Conservation (phyloP, 2,888 invertebrate species). For the Imbricaverruca yamaguchii region DNA sequence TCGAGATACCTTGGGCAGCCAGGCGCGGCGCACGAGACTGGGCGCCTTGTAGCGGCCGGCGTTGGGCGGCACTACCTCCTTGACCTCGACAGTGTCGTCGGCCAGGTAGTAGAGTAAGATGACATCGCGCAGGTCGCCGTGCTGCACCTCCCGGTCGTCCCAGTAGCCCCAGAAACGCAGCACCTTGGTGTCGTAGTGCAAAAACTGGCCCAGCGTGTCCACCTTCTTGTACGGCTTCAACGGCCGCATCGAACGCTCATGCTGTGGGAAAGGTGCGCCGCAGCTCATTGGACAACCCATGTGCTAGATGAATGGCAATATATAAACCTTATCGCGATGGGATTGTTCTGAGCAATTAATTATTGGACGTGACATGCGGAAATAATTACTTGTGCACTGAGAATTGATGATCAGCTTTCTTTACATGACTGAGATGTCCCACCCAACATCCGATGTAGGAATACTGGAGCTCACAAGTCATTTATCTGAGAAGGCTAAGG, state of each 20-base stretch:
- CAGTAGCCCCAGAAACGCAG: constrained; percentile 77
- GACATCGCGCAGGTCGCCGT: constrained; percentile 67
- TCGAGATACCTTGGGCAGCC: constrained; percentile 61
- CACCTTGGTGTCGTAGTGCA: constrained; percentile 65
- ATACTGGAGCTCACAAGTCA: too few relatives aligned
- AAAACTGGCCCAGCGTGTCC: constrained; percentile 66
- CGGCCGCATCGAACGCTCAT: constrained; percentile 38
- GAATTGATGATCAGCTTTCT: too few relatives aligned
- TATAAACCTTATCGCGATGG: too few relatives aligned
- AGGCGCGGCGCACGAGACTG: constrained; percentile 64
- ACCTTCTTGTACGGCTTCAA: constrained; percentile 50
- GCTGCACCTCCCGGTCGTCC: constrained; percentile 72
- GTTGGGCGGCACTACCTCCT: constrained; percentile 60
- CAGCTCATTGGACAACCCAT: too few relatives aligned
- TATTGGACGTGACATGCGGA: too few relatives aligned
- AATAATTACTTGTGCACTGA: too few relatives aligned
- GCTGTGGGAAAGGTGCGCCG: background rate
- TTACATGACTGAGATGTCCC: too few relatives aligned
- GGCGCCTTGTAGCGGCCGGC: constrained; percentile 62
- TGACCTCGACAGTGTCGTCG: constrained; percentile 82
- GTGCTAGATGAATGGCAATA: too few relatives aligned
- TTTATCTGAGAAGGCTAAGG: too few relatives aligned
- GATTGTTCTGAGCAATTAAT: too few relatives aligned
- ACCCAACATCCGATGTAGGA: too few relatives aligned
- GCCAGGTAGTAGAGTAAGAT: constrained; percentile 79